Percentiles rank a stretch among this genome's conserved stretches.
These are phyloP conservation scores for Zygaena filipendulae DNA, from an alignment of 2,888 invertebrate species.

Conservation along the genomic window DNA sequence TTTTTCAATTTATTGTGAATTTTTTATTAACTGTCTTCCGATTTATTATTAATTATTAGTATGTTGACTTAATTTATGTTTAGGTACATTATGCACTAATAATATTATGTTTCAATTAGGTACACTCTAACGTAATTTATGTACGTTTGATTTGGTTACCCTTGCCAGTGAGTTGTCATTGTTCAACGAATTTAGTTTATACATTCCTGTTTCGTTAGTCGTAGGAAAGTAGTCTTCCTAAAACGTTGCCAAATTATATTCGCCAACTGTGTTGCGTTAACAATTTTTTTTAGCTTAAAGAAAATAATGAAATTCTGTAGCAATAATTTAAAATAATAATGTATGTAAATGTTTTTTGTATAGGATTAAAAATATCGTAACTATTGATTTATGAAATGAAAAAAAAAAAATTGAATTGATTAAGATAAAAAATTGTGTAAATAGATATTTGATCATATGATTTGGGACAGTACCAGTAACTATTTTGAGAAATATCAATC, in stretches of 20 bases:
- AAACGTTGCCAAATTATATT: conserved; percentile 66
- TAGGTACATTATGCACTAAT: no score
- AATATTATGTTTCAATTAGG: no score
- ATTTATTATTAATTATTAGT: no score
- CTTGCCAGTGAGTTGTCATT: conserved; percentile 60
- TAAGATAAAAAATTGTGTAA: no score
- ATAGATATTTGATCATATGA: no score
- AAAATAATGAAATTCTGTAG: conserved; percentile 63
- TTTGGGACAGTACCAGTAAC: no score
- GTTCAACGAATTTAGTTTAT: conserved; percentile 65
- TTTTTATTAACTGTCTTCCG: no score
- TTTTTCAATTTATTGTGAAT: no score
- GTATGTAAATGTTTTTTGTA: conserved; percentile 67
- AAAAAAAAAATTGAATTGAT: no score
- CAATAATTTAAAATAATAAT: conserved; percentile 59
- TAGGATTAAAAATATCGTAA: conserved; percentile 49
- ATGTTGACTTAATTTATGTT: no score
- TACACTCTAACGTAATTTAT: no score
- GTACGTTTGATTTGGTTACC: conserved; percentile 57
- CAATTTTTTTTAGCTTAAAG: conserved; percentile 50
- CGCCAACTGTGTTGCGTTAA: conserved; percentile 62
- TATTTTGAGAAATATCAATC: no score
- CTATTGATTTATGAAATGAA: conserved; percentile 39
- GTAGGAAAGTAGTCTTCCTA: conserved; percentile 67
- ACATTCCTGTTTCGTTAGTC: conserved; percentile 65